Evolutionary conservation across 2,113 vertebrate species (phyloP).

Genomic region (Poicephalus meyeri): DNA sequence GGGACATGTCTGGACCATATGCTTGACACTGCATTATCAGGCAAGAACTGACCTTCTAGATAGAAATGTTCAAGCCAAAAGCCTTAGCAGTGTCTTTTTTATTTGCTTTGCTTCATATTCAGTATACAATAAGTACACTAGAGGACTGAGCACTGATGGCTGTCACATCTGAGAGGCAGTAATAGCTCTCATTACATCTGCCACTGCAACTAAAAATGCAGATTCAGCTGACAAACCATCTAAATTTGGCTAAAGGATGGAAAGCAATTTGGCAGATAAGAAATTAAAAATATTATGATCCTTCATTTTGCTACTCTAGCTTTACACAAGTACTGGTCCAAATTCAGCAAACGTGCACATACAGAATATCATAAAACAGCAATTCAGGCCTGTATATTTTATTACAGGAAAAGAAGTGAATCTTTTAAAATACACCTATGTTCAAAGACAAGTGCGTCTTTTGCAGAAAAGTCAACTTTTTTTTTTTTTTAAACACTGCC

Average conservation of each 20-base stretch:
- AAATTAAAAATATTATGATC: neutral
- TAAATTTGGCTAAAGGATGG: conserved; percentile 35
- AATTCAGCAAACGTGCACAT: neutral
- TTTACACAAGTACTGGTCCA: neutral
- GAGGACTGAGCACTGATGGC: neutral
- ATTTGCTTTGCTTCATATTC: conserved; percentile 25
- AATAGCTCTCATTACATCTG: conserved; percentile 50
- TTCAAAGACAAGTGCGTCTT: neutral
- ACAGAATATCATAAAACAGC: neutral
- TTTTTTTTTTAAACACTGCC: neutral
- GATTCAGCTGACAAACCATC: conserved; percentile 33
- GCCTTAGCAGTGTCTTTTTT: neutral
- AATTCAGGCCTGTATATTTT: neutral
- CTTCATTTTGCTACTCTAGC: neutral
- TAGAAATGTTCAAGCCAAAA: neutral
- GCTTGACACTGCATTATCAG: neutral
- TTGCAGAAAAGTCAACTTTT: neutral
- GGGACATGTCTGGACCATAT: neutral
- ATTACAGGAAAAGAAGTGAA: neutral
- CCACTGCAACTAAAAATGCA: conserved; percentile 28
- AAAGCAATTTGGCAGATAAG: neutral
- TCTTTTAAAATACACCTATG: neutral
- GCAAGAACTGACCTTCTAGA: neutral
- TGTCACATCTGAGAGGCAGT: conserved; percentile 17
- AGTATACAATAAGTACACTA: neutral